phyloP scores from a whole-genome alignment of 2,888 invertebrate genomes.

The Bursaphelenchus okinawaensis region DNA sequence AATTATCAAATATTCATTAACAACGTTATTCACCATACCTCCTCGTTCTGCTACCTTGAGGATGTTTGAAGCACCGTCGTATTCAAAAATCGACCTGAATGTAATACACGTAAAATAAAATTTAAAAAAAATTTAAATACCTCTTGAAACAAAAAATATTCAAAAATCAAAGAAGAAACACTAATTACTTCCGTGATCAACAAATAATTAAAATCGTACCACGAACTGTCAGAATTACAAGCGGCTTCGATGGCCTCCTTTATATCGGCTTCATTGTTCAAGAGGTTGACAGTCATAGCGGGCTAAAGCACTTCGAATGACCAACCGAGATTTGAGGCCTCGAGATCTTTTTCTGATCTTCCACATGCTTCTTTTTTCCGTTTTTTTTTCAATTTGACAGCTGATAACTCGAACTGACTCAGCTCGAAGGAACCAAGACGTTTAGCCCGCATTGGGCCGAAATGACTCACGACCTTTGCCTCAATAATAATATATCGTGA shows the following conservation, averaged over 20 bases:
- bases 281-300: conserved; percentile 45
- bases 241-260: conserved; percentile 34
- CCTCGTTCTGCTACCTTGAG: conserved; percentile 42
- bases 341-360: neutral
- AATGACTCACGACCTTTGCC: neutral
- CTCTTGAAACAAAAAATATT: conserved; percentile 6
- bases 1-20: neutral
- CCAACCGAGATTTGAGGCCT: neutral
- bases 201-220: conserved; percentile 24
- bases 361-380: neutral
- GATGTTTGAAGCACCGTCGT: conserved; percentile 50
- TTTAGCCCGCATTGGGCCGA: neutral
- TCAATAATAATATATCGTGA: no score
- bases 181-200: neutral
- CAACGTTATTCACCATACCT: no score
- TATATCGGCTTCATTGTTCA: conserved; percentile 35
- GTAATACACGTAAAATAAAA: neutral
- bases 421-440: neutral
- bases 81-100: conserved; percentile 50
- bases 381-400: neutral
- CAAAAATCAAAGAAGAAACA: neutral
- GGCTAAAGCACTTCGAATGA: neutral
- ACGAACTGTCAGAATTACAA: conserved; percentile 31
- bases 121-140: conserved; percentile 4
- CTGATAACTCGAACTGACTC: neutral